Evolutionary conservation across 2,888 invertebrate species (phyloP).

Genomic region (Alsophila aescularia): DNA sequence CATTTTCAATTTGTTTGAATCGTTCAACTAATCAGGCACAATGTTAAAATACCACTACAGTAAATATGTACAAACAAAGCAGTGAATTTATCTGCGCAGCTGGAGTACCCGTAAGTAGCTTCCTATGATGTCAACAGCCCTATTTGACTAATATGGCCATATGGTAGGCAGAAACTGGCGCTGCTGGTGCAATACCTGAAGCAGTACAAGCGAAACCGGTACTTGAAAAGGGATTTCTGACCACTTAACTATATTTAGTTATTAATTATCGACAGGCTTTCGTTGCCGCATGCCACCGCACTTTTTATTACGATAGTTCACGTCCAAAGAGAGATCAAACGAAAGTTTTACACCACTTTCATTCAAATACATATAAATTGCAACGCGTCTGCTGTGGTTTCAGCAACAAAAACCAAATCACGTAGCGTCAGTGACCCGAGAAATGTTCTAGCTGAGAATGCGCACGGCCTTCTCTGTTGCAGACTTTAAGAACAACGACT

Average conservation of each 20-base stretch:
- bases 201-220: conserved; percentile 43
- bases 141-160: conserved; percentile 54
- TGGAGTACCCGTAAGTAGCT: too few relatives aligned
- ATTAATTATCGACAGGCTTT: conserved; percentile 46
- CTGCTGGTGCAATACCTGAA: conserved; percentile 47
- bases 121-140: conserved; percentile 26
- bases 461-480: conserved; percentile 43
- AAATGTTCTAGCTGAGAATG: conserved; percentile 49
- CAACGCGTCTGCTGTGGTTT: conserved; percentile 47
- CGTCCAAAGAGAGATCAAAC: conserved; percentile 45
- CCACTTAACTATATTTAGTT: conserved; percentile 50
- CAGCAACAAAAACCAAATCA: conserved; percentile 59
- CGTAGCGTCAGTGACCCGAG: conserved; percentile 59
- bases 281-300: conserved; percentile 57
- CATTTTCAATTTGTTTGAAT: neutral
- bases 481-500: conserved; percentile 48
- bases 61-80: neutral
- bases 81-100: neutral
- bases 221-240: conserved; percentile 54
- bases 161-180: conserved; percentile 36
- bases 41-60: too few relatives aligned
- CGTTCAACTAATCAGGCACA: neutral
- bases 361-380: conserved; percentile 54
- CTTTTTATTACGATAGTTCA: conserved; percentile 37
- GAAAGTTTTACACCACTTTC: conserved; percentile 57